Conservation (phyloP, 2,888 invertebrate species). For the Metalampra italica region DNA sequence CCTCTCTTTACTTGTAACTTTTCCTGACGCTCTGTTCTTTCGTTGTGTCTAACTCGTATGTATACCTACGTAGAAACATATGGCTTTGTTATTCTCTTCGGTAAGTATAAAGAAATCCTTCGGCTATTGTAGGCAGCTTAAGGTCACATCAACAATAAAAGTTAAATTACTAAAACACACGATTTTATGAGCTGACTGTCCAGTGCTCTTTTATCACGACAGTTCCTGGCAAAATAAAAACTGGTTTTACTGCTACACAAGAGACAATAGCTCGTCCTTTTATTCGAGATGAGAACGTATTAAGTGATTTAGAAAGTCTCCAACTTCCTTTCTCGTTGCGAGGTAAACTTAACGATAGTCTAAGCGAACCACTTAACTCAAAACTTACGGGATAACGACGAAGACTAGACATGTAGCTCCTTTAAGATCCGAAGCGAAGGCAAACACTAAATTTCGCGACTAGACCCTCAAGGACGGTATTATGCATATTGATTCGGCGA, state of each 20-base stretch:
- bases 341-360: slow-evolving; percentile 32
- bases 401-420: slow-evolving; percentile 32
- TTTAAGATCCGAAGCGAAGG: slow-evolving; percentile 36
- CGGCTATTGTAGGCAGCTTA: slow-evolving; percentile 22
- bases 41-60: too few relatives aligned
- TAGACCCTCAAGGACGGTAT: slow-evolving; percentile 61
- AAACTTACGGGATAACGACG: slow-evolving; percentile 50
- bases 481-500: slow-evolving; percentile 74
- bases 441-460: slow-evolving; percentile 31
- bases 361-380: slow-evolving; percentile 24
- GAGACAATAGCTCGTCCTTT: slow-evolving; percentile 30
- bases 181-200: slow-evolving; percentile 49
- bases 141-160: slow-evolving; percentile 50
- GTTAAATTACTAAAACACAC: slow-evolving; percentile 50
- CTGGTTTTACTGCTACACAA: slow-evolving; percentile 25
- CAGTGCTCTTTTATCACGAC: slow-evolving; percentile 45
- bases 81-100: background rate
- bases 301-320: slow-evolving; percentile 48
- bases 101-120: slow-evolving; percentile 21
- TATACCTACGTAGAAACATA: too few relatives aligned
- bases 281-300: slow-evolving; percentile 30
- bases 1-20: too few relatives aligned
- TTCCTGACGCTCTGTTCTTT: too few relatives aligned
- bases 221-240: slow-evolving; percentile 43
- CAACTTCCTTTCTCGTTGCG: slow-evolving; percentile 35